Conservation (phyloP, 1,140 invertebrate species). For the Ips nitidus region DNA sequence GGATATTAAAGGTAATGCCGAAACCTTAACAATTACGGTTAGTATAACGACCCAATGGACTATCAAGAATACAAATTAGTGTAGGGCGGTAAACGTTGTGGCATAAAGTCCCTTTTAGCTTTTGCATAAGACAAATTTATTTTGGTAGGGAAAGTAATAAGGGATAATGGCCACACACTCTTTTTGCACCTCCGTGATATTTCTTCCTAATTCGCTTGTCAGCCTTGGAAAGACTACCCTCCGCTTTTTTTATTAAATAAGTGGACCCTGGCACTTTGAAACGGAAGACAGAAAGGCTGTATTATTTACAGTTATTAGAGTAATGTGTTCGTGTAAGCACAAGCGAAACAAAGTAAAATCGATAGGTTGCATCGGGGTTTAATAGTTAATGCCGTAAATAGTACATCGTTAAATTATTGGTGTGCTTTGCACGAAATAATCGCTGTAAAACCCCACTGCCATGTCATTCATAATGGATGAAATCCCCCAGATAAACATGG, state of each 20-base stretch:
- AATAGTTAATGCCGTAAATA: slow-evolving; percentile 5
- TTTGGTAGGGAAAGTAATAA: neutral
- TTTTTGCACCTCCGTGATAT: slow-evolving; percentile 3
- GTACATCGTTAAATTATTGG: neutral
- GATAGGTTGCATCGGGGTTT: slow-evolving; percentile 1
- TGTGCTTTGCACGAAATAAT: slow-evolving; percentile 2
- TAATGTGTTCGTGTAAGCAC: neutral
- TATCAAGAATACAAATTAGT: neutral
- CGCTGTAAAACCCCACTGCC: neutral
- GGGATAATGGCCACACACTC: slow-evolving; percentile 5
- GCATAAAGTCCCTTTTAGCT: neutral
- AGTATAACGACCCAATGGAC: neutral
- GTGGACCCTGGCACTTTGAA: too few species aligned
- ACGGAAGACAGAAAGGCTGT: too few species aligned
- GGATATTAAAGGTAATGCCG: neutral
- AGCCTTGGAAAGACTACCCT: neutral
- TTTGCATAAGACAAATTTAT: neutral
- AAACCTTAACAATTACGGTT: neutral
- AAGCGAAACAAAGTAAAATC: slow-evolving; percentile 3
- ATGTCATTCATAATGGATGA: neutral
- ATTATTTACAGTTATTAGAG: too few species aligned
- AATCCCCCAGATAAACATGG: neutral
- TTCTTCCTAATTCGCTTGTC: slow-evolving; percentile 10
- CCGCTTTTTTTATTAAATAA: too few species aligned
- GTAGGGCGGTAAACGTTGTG: slow-evolving; percentile 1